These are phyloP conservation scores for Manis crassicaudata DNA, from an alignment of 2,797 vertebrate species.

Conservation along the genomic window DNA sequence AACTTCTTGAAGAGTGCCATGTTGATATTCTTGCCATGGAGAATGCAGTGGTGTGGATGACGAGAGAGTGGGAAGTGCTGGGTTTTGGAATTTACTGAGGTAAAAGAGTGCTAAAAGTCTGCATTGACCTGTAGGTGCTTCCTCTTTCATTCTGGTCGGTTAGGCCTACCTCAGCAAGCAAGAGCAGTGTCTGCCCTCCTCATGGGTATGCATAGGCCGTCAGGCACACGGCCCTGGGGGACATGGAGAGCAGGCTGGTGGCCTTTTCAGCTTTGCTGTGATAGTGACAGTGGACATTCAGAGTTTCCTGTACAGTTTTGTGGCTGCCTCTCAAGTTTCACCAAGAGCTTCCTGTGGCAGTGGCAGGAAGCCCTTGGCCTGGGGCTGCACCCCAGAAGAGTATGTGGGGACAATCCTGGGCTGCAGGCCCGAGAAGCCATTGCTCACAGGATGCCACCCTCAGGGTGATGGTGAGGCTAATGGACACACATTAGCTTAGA, in stretches of 20 bases:
- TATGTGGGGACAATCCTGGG: neutral
- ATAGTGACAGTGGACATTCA: neutral
- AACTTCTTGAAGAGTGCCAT: neutral
- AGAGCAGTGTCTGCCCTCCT: neutral
- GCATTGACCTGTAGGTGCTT: neutral
- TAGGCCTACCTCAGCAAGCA: neutral
- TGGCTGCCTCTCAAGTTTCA: neutral
- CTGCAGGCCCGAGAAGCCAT: neutral
- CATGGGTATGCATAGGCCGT: neutral
- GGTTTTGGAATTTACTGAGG: neutral
- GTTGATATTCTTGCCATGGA: neutral
- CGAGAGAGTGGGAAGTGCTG: neutral
- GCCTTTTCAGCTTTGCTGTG: neutral
- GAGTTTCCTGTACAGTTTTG: neutral
- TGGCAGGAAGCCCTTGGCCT: fast-evolving
- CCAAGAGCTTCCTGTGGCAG: neutral
- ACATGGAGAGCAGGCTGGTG: fast-evolving
- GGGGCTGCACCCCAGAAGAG: neutral
- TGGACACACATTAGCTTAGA: neutral
- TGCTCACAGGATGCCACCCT: neutral
- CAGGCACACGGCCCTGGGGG: no score
- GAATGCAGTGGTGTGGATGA: neutral
- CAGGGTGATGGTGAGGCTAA: neutral
- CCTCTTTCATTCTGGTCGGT: neutral
- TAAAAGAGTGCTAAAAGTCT: neutral